Evolutionary conservation across 2,888 invertebrate genomes (phyloP).

Genomic region (Microplitis deprimator): DNA sequence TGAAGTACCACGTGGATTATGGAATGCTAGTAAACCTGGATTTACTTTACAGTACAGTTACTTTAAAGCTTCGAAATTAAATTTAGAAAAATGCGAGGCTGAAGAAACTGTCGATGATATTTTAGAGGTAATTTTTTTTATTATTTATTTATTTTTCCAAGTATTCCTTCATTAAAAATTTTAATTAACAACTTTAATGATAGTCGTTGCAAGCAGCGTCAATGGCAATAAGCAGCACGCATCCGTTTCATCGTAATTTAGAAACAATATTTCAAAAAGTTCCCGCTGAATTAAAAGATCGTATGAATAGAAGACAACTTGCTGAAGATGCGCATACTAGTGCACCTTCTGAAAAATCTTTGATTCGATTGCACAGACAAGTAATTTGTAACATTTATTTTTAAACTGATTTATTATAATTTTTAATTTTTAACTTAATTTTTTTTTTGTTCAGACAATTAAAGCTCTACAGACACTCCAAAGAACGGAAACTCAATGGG

Average conservation of each 20-base stretch:
- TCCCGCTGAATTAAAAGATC: slow-evolving; percentile 83
- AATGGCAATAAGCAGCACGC: slow-evolving; percentile 82
- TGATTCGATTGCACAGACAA: slow-evolving; percentile 92
- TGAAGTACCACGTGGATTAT: slow-evolving; percentile 92
- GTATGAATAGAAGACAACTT: slow-evolving; percentile 78
- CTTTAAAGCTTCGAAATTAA: slow-evolving; percentile 94
- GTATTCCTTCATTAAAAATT: background rate
- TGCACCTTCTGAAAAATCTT: slow-evolving; percentile 85
- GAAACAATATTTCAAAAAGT: slow-evolving; percentile 93
- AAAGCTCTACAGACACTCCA: slow-evolving; percentile 93
- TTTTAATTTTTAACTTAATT: slow-evolving; percentile 23
- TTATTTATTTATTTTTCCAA: background rate
- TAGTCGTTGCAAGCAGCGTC: slow-evolving; percentile 89
- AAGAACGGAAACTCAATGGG: slow-evolving; percentile 96
- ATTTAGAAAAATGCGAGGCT: slow-evolving; percentile 95
- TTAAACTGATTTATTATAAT: background rate
- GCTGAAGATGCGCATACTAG: slow-evolving; percentile 77
- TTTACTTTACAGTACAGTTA: slow-evolving; percentile 89
- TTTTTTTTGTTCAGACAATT: slow-evolving; percentile 76
- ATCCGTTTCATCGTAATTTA: slow-evolving; percentile 83
- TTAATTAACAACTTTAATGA: slow-evolving; percentile 44
- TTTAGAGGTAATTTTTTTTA: slow-evolving; percentile 79
- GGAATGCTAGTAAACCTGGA: slow-evolving; percentile 91
- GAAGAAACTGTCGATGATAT: slow-evolving; percentile 97
- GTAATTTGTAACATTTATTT: slow-evolving; percentile 70